Percentiles rank a stretch among this genome's conserved stretches.
Conservation (phyloP, 1,140 invertebrate species). For the Theocolax elegans region DNA sequence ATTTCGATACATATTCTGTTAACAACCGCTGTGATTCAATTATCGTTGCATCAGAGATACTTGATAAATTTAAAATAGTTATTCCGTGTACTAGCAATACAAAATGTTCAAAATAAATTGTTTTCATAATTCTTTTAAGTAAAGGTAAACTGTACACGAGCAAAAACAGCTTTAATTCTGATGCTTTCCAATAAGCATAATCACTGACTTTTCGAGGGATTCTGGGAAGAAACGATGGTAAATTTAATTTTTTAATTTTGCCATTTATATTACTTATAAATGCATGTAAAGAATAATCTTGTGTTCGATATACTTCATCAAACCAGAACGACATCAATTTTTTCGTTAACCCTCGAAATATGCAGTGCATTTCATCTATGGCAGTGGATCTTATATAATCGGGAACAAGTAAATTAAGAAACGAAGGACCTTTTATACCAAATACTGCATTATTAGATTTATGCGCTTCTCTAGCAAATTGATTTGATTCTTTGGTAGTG, state of each 20-base stretch:
- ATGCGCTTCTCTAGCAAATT: background rate
- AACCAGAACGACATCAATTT: background rate
- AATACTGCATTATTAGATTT: background rate
- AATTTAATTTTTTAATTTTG: no score
- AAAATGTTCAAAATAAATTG: conserved; percentile 42
- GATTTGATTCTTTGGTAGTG: conserved; percentile 32
- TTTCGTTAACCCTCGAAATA: no score
- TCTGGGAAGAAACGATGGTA: no score
- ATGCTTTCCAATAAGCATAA: conserved; percentile 51
- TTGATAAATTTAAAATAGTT: background rate
- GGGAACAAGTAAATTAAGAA: background rate
- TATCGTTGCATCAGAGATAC: background rate
- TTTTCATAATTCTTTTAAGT: conserved; percentile 29
- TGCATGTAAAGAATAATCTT: no score
- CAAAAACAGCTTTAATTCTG: conserved; percentile 41
- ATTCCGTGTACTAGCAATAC: conserved; percentile 20
- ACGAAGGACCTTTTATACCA: background rate
- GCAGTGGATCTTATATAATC: background rate
- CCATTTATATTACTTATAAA: no score
- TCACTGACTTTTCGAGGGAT: no score
- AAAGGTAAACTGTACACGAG: conserved; percentile 36
- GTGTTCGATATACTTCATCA: no score
- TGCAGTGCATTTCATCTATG: no score
- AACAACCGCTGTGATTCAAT: background rate
- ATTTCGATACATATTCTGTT: conserved; percentile 14